Evolutionary conservation across 2,113 vertebrate species (phyloP), one percentile per base, ranked within the genome.

Genomic region (Sylvia atricapilla): DNA sequence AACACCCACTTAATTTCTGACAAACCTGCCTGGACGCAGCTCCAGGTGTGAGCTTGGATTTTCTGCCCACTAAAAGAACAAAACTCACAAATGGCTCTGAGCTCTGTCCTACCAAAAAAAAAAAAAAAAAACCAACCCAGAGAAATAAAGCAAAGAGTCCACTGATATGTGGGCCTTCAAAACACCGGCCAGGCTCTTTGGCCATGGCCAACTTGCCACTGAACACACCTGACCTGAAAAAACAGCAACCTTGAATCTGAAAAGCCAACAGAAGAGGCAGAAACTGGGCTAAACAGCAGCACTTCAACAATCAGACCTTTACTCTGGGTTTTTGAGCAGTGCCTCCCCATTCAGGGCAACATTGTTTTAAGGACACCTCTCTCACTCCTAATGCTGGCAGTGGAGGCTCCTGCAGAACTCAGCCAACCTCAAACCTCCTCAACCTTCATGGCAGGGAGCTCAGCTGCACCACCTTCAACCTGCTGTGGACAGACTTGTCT

Each of bases 111-210:
- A 8, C 4, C 37, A 17, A 44, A 56, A 64, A n/a, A 76, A 23
- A 5, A 0, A 37, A 37, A 37, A 37, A 37, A 37, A 37, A 37
- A 37, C 37, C 8, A n/a, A n/a, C n/a, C 37, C 37, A 25, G 49
- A 67, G 31, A 46, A 73, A 50, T 10, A 76, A 84, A 87, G 37
- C 49, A 33, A 30, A 59, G 21, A 75, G 21, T 23, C 35, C 30
- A 10, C 2, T 3, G 2, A 46, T 33, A 18, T 3, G 0, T 1
- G 6, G 44, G 14, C 39, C 9, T 20, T 46, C 27, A 41, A 46
- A 59, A 59, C 14, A 50, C 46, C 46, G 55, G 59, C 33, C 70
- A 46, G 41, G 33, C 13, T 30, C 53, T 47, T 13, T 3, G 46
- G 52, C 62, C 5, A 3, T 1, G 4, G 66, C 39, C 15, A 5